Evolutionary conservation across 2,888 invertebrate species (phyloP), one percentile per base, ranked within the genome.

Genomic region (Sphaerolaimus hirsutus): DNA sequence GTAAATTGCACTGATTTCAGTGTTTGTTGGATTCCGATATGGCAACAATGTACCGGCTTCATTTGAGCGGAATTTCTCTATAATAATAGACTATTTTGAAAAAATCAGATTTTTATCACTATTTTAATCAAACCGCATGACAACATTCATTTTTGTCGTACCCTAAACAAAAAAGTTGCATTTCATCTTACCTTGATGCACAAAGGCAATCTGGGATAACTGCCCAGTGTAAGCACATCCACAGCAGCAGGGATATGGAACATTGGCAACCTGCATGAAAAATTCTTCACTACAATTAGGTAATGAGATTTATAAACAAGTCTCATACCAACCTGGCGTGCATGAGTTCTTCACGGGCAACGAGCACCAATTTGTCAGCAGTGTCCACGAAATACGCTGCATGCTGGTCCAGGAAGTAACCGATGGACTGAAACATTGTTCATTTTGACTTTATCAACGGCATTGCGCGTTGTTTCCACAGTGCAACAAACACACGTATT

Each of bases 201-300:
- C 12, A 84, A 77, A 1, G 97, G 97, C 48, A 99, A 70, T 12
- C 91, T 74, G 48, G 83, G 81, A 62, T 87, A 97, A 1, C 87
- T 83, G 45, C 93, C 93, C 41, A 87, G 77, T 0, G 93, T 93
- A 23, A 99, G 71, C 36, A 97, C 89, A 70, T 99, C 97, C 1
- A 97, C 86, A 27, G 97, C 93, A 48, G 91, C 86, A 2, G 91
- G 86, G 65, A 99, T 81, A 64, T 97, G 91, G 63, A 97, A 97
- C 64, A 84, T 83, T 0, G 97, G 93, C 51, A 97, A 69, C 53
- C 71, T 65, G 56, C 1, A 27, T 24, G 7, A 26, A 24, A n/a
- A 3, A 22, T 19, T 26, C 40, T 12, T n/a, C 23, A 24, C 19
- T 23, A n/a, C 5, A 17, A 45, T 14, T 25, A 26, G 4, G 14